Base-by-base conservation (phyloP, 2,113 vertebrate genomes). In the Pelusios castaneus region DNA sequence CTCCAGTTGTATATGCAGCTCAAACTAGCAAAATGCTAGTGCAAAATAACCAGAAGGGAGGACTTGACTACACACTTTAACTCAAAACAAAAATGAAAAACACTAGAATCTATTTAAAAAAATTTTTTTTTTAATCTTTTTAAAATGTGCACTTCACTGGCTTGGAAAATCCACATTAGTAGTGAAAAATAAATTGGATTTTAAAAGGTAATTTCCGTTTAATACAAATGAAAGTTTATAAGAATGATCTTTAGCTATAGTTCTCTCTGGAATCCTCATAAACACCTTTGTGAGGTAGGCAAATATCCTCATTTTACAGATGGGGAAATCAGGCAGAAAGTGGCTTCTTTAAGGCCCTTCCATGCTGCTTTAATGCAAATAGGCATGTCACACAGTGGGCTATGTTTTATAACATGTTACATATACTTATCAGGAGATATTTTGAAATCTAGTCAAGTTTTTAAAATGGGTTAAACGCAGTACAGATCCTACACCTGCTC, bases 291-390 rank as follows among this genome's bases (percentile, higher is more conserved):
- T 92, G 93, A 95, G 93, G 91, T 41, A 96, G 67, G 86, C 94
- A 96, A 97, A 93, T 27, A 88, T 81, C 60, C 88, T 94, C 95
- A 81, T 92, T 95, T 96, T 95, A 79, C 94, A 89, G 79, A 91
- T 96, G 93, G 93, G 84, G 92, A 96, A 96, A 93, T 75, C 88
- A 93, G 95, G 87, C 91, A 96, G 94, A 96, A 96, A 96, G 90
- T 95, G 78, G 91, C 91, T 96, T 96, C 94, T 95, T 96, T 88
- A 96, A 95, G 95, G 91, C 92, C 88, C 95, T 82, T 95, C 87
- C 73, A 8, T 84, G 92, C 94, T 81, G 51, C 78, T 94, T 94
- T 90, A 96, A 96, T 95, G 92, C 95, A 95, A 80, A 38, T 86
- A 88, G 54, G 63, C 1, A 34, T 93, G 7, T 3, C 94, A 86